Evolutionary conservation across 2,113 vertebrate genomes (phyloP).

Genomic region (Ictalurus punctatus): DNA sequence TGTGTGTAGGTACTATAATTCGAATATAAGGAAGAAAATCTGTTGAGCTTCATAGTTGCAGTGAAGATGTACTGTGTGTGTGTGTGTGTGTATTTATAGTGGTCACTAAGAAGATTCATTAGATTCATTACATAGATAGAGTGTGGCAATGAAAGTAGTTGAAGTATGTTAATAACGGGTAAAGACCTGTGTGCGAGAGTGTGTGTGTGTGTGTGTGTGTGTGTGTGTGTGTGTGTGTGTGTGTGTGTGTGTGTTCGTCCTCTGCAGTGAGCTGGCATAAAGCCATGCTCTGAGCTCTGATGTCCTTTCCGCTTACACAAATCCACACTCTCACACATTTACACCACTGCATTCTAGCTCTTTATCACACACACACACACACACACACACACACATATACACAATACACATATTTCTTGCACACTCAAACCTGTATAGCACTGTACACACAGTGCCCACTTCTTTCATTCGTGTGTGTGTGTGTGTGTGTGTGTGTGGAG

Average conservation of each 20-base stretch:
- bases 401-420: not conserved
- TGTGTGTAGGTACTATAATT: conserved; percentile 10
- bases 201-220: conserved; percentile 37
- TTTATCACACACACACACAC: conserved; percentile 13
- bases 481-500: not conserved
- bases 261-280: conserved; percentile 55
- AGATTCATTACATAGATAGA: conserved; percentile 3
- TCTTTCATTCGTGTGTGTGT: not conserved
- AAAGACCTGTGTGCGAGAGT: conserved; percentile 23
- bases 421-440: not conserved
- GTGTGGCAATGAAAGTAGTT: conserved; percentile 4
- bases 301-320: conserved; percentile 36
- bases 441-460: not conserved
- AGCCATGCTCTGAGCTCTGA: conserved; percentile 46
- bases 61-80: not conserved
- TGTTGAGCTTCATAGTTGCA: conserved; percentile 1
- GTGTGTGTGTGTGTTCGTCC: conserved; percentile 35
- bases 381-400: not conserved
- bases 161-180: conserved; percentile 15
- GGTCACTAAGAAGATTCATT: conserved; percentile 11
- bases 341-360: conserved; percentile 21
- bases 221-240: conserved; percentile 28
- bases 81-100: not conserved
- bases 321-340: conserved; percentile 21
- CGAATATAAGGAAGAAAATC: conserved; percentile 21